phyloP scores from a whole-genome alignment of 2,797 vertebrate species.

The Pygocentrus nattereri region DNA sequence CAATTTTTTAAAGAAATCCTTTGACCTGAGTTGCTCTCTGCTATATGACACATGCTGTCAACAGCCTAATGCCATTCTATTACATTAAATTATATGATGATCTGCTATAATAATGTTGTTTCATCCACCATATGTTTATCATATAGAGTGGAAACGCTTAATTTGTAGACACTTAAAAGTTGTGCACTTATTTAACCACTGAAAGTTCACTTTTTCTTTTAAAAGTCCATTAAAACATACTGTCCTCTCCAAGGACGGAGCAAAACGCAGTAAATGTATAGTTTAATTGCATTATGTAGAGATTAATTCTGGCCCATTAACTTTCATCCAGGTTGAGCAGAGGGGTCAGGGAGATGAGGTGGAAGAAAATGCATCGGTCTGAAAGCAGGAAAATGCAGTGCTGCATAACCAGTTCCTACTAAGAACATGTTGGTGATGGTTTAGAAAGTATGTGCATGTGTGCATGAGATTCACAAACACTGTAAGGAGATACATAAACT shows the following conservation, averaged over 20 bases:
- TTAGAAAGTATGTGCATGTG: background rate
- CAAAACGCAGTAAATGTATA: constrained; percentile 78
- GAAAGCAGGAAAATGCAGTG: constrained; percentile 60
- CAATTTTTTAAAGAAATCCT: too few relatives aligned
- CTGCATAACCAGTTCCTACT: constrained; percentile 52
- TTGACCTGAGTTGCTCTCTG: too few relatives aligned
- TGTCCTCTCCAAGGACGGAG: constrained; percentile 76
- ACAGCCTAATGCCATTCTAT: background rate
- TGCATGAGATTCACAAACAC: constrained; percentile 22
- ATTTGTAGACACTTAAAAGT: constrained; percentile 12
- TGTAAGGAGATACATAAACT: background rate
- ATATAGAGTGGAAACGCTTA: constrained; percentile 1
- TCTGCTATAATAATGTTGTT: constrained; percentile 1
- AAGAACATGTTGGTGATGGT: constrained; percentile 31
- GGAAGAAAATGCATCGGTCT: constrained; percentile 65
- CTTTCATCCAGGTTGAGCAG: constrained; percentile 78
- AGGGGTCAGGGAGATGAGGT: constrained; percentile 70
- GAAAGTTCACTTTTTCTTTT: constrained; percentile 73
- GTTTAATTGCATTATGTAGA: constrained; percentile 82
- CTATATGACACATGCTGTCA: too few relatives aligned
- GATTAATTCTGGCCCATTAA: constrained; percentile 83
- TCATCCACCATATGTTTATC: background rate
- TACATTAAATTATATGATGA: background rate
- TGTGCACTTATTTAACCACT: constrained; percentile 71
- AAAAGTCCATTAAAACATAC: constrained; percentile 77